Evolutionary conservation across 2,113 vertebrate genomes (phyloP), one percentile per base, ranked within the genome.

Genomic region (Lontra canadensis): DNA sequence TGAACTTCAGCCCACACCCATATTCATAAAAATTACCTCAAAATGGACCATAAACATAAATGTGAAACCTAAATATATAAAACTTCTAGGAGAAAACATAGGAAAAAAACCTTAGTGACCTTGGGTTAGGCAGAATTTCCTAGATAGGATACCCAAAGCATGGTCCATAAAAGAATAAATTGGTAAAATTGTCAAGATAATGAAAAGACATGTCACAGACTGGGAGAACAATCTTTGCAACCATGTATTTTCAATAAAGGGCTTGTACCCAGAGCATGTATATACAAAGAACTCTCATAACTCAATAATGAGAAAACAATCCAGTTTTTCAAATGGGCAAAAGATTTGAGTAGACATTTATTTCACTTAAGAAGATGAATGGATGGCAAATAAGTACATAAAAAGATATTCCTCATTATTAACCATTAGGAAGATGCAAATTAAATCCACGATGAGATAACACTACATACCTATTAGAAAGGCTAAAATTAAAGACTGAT

Each of bases 141-240:
- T 87, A 92, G 20, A 6, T 82, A 11, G 57, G 25, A 90, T 6
- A 73, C 36, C n/a, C 82, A 93, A 95, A 97, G 36, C n/a, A 69
- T 94, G 61, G 79, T 79, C 39, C 20, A 42, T 78, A 59, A 81
- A 94, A 84, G 18, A 95, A 69, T 88, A 86, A 73, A 49, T 57
- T 65, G 80, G 86, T 95, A 96, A 90, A 80, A 69, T 31, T 92
- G 20, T 92, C 87, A 83, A 88, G 21, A 34, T 69, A 61, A 93
- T 84, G 73, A 84, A 95, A 93, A 93, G 36, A 29, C 36, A 39
- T 26, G 29, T 61, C 34, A 79, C 12, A 34, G n/a, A 6, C 26
- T 81, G 18, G 10, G 44, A 87, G 76, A 87, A 92, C 69, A 93
- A 69, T 80, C 13, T 94, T 78, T 65, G 34, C 10, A 59, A 44